Conservation (phyloP, 2,113 vertebrate species). For the Periophthalmodon schlosseri region DNA sequence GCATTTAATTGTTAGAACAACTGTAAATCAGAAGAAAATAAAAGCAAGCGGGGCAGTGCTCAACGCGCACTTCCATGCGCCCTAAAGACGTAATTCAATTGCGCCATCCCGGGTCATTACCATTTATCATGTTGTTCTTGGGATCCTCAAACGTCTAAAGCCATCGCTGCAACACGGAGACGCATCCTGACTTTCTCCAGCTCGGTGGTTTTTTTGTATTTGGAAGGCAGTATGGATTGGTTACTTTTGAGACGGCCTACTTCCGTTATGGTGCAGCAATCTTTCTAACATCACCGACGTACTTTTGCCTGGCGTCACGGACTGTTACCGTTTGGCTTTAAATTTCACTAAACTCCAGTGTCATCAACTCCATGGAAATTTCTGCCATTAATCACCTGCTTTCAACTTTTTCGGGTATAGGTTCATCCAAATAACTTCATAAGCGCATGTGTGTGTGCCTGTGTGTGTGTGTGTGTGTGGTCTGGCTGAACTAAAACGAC, state of each 20-base stretch:
- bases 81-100: neutral
- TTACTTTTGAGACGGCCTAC: slow-evolving; percentile 20
- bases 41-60: neutral
- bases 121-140: slow-evolving; percentile 75
- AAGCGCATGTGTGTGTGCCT: neutral
- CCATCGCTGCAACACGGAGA: slow-evolving; percentile 38
- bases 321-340: slow-evolving; percentile 52
- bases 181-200: slow-evolving; percentile 21
- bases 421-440: neutral
- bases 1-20: neutral
- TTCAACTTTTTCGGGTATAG: slow-evolving; percentile 48
- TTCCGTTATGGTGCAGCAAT: slow-evolving; percentile 35
- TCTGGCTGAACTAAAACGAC: neutral
- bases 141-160: slow-evolving; percentile 57
- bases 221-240: slow-evolving; percentile 23
- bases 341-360: slow-evolving; percentile 68
- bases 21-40: neutral
- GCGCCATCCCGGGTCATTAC: slow-evolving; percentile 50
- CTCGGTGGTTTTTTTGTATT: slow-evolving; percentile 17
- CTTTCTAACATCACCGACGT: slow-evolving; percentile 51
- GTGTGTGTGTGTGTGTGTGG: neutral
- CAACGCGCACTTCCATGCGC: neutral
- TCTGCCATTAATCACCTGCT: slow-evolving; percentile 65
- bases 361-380: slow-evolving; percentile 61
- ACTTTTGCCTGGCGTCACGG: slow-evolving; percentile 62